Conservation (phyloP, 1,140 invertebrate species). For the Muscidifurax raptorellus region DNA sequence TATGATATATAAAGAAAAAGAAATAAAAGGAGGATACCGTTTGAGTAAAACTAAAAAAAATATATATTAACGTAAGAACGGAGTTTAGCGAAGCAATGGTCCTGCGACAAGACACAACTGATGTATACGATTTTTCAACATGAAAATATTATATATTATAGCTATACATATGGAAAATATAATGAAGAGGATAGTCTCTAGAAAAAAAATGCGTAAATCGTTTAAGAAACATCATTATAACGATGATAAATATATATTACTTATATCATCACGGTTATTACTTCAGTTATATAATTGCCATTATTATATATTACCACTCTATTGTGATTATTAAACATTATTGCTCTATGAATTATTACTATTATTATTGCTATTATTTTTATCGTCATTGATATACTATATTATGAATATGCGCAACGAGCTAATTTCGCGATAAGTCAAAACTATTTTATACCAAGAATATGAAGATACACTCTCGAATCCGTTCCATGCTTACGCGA, state of each 20-base stretch:
- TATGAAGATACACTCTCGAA: slow-evolving; percentile 45
- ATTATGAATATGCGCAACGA: slow-evolving; percentile 46
- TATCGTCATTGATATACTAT: slow-evolving; percentile 48
- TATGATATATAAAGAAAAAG: slow-evolving; percentile 52
- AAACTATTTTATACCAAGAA: slow-evolving; percentile 52
- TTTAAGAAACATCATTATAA: slow-evolving; percentile 71
- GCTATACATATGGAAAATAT: slow-evolving; percentile 72
- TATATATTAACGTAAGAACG: slow-evolving; percentile 58
- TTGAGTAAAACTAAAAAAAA: slow-evolving; percentile 53
- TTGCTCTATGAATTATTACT: slow-evolving; percentile 50
- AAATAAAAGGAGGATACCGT: slow-evolving; percentile 52
- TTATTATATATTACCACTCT: slow-evolving; percentile 57
- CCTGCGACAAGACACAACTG: slow-evolving; percentile 72
- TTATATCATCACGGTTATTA: slow-evolving; percentile 66
- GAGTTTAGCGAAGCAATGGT: slow-evolving; percentile 68
- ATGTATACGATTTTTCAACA: slow-evolving; percentile 77
- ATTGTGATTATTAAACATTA: slow-evolving; percentile 55
- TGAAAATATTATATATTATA: slow-evolving; percentile 75
- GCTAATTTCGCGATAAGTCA: slow-evolving; percentile 46
- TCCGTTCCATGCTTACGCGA: slow-evolving; percentile 51
- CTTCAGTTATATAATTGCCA: slow-evolving; percentile 61
- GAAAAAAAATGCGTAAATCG: slow-evolving; percentile 62
- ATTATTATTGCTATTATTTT: slow-evolving; percentile 53
- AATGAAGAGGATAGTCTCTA: slow-evolving; percentile 71
- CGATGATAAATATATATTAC: slow-evolving; percentile 68